A percentile compares a stretch with the other conserved stretches of the same genome.
phyloP scores from a whole-genome alignment of 53 echinoderm and acorn worm species.

The Luidia sarsii region DNA sequence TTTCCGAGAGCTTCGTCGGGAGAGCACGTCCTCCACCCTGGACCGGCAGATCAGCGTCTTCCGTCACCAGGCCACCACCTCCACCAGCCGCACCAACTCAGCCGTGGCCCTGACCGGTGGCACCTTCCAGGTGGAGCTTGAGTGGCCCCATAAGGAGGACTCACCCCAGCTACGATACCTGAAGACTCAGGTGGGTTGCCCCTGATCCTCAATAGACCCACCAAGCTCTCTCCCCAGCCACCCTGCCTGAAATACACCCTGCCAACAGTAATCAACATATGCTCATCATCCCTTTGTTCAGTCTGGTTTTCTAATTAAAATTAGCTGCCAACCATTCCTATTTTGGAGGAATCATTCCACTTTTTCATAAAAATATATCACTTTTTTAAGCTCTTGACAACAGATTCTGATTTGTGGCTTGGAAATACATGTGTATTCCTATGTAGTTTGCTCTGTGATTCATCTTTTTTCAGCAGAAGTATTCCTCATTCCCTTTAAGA shows the following conservation, averaged over 20 bases:
- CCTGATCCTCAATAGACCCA: neutral
- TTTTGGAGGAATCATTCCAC: no score
- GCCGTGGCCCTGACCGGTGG: slow-evolving; percentile 73
- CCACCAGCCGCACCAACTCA: slow-evolving; percentile 87
- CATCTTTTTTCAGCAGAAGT: no score
- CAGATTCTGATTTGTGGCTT: no score
- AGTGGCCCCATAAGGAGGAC: slow-evolving; percentile 76
- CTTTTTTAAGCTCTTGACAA: no score
- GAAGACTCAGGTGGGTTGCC: slow-evolving; percentile 77
- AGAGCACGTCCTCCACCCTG: slow-evolving; percentile 90
- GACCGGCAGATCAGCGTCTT: slow-evolving; percentile 96
- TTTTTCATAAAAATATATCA: no score
- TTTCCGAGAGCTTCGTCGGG: slow-evolving; percentile 83
- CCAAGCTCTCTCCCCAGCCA: neutral
- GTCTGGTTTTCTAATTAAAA: no score
- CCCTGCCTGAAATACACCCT: neutral
- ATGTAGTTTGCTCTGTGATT: no score
- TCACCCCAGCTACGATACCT: slow-evolving; percentile 83
- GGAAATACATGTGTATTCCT: no score
- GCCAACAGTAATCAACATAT: neutral
- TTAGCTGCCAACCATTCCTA: no score
- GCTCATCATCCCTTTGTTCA: no score
- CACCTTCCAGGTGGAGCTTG: slow-evolving; percentile 81
- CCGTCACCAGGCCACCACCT: slow-evolving; percentile 37
- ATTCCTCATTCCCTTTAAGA: no score